Percentiles rank a stretch among this genome's conserved stretches.
These are phyloP conservation scores for Philopedon plagiatum DNA, from an alignment of 2,888 invertebrate species.

Conservation along the genomic window DNA sequence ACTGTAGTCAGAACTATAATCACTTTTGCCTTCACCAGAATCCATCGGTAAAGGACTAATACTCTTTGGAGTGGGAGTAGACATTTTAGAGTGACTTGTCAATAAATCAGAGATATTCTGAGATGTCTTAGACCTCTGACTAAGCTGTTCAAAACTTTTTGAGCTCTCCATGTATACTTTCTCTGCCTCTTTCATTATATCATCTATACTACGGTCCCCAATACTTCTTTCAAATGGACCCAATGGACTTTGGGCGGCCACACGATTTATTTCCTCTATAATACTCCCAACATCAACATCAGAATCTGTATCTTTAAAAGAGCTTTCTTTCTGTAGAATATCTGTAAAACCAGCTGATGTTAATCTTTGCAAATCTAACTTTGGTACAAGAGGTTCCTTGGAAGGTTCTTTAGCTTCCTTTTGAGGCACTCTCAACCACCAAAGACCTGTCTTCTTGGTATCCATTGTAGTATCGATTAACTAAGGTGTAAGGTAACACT, in stretches of 20 bases:
- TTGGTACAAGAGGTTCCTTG: slow-evolving; percentile 51
- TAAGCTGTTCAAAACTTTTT: slow-evolving; percentile 68
- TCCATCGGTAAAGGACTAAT: slow-evolving; percentile 65
- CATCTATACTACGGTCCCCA: slow-evolving; percentile 73
- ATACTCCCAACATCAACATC: slow-evolving; percentile 75
- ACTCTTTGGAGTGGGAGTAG: slow-evolving; percentile 66
- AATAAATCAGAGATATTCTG: slow-evolving; percentile 64
- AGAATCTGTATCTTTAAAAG: slow-evolving; percentile 54
- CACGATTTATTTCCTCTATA: slow-evolving; percentile 78
- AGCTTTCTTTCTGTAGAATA: slow-evolving; percentile 63
- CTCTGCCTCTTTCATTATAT: slow-evolving; percentile 74
- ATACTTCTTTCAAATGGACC: slow-evolving; percentile 67
- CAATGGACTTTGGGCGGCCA: slow-evolving; percentile 67
- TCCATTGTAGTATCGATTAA: slow-evolving; percentile 64
- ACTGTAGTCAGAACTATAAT: slow-evolving; percentile 60
- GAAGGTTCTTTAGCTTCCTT: slow-evolving; percentile 51
- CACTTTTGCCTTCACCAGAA: slow-evolving; percentile 54
- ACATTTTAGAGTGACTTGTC: slow-evolving; percentile 58
- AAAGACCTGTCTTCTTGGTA: slow-evolving; percentile 60
- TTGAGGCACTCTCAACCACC: slow-evolving; percentile 65
- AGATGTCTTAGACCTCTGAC: slow-evolving; percentile 66
- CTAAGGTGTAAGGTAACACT: slow-evolving; percentile 25
- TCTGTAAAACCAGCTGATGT: slow-evolving; percentile 64
- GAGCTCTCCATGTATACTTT: slow-evolving; percentile 69
- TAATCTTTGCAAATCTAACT: slow-evolving; percentile 54